Evolutionary conservation across 2,797 vertebrate genomes (phyloP).

Genomic region (Phoebastria nigripes): DNA sequence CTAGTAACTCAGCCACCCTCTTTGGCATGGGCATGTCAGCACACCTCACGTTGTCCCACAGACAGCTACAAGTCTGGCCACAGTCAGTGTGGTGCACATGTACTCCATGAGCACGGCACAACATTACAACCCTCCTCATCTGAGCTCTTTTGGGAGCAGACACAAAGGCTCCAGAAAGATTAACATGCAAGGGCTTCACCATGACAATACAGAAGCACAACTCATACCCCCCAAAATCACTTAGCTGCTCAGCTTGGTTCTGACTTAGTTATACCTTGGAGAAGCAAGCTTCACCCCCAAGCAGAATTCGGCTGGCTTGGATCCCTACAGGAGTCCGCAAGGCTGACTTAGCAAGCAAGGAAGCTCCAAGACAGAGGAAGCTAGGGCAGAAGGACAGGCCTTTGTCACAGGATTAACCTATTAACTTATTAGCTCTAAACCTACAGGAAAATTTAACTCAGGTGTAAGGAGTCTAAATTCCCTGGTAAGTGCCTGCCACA

Average conservation of each 20-base stretch:
- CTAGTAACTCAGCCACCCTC: not conserved
- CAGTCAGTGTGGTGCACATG: rapidly evolving
- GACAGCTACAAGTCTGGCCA: not conserved
- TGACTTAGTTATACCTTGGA: not conserved
- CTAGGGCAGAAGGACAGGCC: not conserved
- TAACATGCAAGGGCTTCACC: not conserved
- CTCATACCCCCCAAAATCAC: not conserved
- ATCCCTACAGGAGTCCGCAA: not conserved
- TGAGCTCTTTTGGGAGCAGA: not conserved
- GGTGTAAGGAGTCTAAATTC: not conserved
- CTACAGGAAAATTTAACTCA: not conserved
- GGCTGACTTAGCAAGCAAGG: not conserved
- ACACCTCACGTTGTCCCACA: rapidly evolving
- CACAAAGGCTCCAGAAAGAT: not conserved
- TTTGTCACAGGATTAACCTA: not conserved
- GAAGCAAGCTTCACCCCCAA: not conserved
- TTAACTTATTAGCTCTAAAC: not conserved
- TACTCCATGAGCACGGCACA: not conserved
- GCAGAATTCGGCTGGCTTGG: not conserved
- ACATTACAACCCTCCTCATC: not conserved
- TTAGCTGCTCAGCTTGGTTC: not conserved
- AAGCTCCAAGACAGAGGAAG: not conserved
- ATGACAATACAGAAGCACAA: not conserved
- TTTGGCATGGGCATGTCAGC: rapidly evolving
- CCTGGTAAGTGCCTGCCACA: not conserved